Base-by-base conservation (phyloP, 2,113 vertebrate genomes). In the Heterocephalus glaber region DNA sequence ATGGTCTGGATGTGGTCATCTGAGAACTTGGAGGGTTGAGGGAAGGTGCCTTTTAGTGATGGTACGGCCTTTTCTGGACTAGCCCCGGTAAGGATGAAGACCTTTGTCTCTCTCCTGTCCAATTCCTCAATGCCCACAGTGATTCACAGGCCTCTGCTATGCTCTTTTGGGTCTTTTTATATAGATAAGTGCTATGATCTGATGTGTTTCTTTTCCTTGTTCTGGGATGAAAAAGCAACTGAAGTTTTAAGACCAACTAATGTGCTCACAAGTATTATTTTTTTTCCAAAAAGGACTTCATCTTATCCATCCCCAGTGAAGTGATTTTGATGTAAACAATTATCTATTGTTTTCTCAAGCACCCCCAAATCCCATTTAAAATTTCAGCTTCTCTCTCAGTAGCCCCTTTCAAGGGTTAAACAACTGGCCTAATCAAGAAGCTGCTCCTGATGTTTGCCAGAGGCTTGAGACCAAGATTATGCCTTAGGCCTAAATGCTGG, bases 311-410 rank as follows among this genome's bases (percentile, higher is more conserved):
- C 22, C 17, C 22, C 26, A 94, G 28, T 90, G 82, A 87, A 58
- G 80, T 88, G 35, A 94, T 82, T 94, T 96, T 96, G 76, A 91
- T 66, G n/a, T 95, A 87, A 89, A 74, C 47, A 90, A 86, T 82
- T 89, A 94, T 82, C 26, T 94, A 60, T 30, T 70, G 35, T 96
- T 94, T 92, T 95, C 66, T 94, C 72, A 83, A 79, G 79, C 19
- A 66, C 28, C 65, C 13, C 7, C 4, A 92, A 82, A 66, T 28
- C 68, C 56, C 24, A 79, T 95, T 93, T 83, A 74, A 95, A 95
- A 44, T 95, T 72, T 83, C 20, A 74, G 3, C 35, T 38, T 82
- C 49, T 95, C 7, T 83, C 44, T 65, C 52, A 89, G 24, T 80
- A 83, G 52, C 35, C 41, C 56, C n/a, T 94, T 89, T 93, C 68